Percentiles rank a stretch among this genome's conserved stretches.
Evolutionary conservation across 1,140 invertebrate genomes (phyloP).

Genomic region (Globodera ellingtonae): DNA sequence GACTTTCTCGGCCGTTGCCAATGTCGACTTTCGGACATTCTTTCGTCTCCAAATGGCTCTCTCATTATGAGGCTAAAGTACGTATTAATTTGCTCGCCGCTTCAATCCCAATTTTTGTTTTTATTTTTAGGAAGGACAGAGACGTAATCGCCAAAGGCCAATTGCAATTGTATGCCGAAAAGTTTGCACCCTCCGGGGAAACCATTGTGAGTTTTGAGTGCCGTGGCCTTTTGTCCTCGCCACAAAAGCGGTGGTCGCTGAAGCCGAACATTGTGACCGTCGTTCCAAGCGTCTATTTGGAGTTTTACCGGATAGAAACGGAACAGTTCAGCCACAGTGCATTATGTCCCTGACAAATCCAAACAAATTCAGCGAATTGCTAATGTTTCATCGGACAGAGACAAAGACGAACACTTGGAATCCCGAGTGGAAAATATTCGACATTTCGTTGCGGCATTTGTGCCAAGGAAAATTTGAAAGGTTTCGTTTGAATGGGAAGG

Average conservation of each 20-base stretch:
- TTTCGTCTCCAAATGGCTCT: neutral
- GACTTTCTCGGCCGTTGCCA: constrained; percentile 7
- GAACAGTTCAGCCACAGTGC: neutral
- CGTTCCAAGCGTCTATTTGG: neutral
- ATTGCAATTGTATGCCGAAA: neutral
- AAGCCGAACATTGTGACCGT: neutral
- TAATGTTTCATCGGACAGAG: constrained; percentile 3
- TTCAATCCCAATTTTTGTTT: neutral
- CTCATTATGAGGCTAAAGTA: constrained; percentile 1
- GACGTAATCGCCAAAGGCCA: constrained; percentile 9
- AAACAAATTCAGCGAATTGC: neutral
- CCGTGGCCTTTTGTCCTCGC: constrained; percentile 1
- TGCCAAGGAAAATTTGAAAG: neutral
- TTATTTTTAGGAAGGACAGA: neutral
- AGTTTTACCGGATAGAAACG: neutral
- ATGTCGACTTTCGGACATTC: constrained; percentile 5
- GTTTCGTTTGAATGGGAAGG: neutral
- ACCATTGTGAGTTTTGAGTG: neutral
- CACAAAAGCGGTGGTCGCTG: neutral
- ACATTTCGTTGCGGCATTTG: constrained; percentile 3
- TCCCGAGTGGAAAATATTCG: neutral
- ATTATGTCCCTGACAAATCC: neutral
- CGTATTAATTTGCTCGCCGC: neutral
- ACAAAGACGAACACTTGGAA: constrained; percentile 14
- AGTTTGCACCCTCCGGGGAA: neutral